Conservation (phyloP, 2,888 invertebrate species). For the Tanytarsus gracilentus region DNA sequence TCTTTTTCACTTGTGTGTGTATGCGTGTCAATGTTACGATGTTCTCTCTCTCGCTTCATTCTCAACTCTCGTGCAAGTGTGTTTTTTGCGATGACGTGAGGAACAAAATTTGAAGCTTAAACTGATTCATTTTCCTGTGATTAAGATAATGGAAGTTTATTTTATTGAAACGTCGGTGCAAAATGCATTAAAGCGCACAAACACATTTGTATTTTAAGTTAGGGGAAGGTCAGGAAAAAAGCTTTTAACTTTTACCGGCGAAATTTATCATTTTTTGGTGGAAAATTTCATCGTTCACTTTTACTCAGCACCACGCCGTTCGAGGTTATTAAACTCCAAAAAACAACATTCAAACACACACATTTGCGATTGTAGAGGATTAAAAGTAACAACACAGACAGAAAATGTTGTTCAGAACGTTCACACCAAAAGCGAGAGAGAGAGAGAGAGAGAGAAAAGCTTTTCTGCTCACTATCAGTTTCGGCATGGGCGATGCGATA, state of each 20-base stretch:
- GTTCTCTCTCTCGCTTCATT: neutral
- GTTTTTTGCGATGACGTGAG: neutral
- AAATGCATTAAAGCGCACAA: too few relatives aligned
- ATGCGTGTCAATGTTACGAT: conserved; percentile 15
- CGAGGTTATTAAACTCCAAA: conserved; percentile 22
- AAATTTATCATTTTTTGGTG: conserved; percentile 24
- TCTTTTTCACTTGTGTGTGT: conserved; percentile 17
- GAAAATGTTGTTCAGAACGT: too few relatives aligned
- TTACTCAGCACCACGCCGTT: conserved; percentile 8
- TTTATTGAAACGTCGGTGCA: too few relatives aligned
- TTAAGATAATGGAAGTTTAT: too few relatives aligned
- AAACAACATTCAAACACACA: neutral
- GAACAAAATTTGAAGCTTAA: too few relatives aligned
- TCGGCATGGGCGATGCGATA: neutral
- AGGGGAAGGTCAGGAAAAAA: too few relatives aligned
- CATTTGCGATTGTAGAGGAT: neutral
- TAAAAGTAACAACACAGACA: neutral
- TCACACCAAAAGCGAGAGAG: too few relatives aligned
- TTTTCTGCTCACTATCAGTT: neutral
- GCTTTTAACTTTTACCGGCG: too few relatives aligned
- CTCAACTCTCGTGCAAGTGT: neutral
- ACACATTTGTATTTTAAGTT: too few relatives aligned
- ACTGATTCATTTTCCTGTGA: too few relatives aligned
- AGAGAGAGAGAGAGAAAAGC: too few relatives aligned
- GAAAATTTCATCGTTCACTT: conserved; percentile 18